Percentiles rank a stretch among this genome's conserved stretches.
Evolutionary conservation across 1,140 invertebrate genomes (phyloP).

Genomic region (Drosophila lacertosa): DNA sequence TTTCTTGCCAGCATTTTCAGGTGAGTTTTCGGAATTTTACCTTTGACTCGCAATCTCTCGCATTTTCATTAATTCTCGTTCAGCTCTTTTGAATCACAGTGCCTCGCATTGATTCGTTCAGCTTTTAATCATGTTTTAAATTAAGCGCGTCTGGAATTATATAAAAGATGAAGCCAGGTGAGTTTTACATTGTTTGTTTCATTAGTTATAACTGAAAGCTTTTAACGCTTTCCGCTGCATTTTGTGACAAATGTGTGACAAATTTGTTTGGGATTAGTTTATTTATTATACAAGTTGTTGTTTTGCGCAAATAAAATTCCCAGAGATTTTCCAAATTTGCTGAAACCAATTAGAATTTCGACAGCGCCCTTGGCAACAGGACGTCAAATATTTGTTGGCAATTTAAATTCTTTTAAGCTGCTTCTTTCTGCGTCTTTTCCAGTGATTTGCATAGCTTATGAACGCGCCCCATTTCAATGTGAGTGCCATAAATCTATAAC

Average conservation of each 20-base stretch:
- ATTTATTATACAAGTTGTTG: not conserved
- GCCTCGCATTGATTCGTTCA: not conserved
- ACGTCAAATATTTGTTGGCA: constrained; percentile 60
- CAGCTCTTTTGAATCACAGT: not conserved
- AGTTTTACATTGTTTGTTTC: no score
- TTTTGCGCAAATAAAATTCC: not conserved
- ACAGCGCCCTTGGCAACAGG: constrained; percentile 20
- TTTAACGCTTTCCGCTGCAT: no score
- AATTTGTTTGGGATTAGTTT: no score
- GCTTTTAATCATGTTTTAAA: no score
- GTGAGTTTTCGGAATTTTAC: no score
- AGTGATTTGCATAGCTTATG: constrained; percentile 59
- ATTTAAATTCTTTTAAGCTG: constrained; percentile 55
- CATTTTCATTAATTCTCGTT: not conserved
- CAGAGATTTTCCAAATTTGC: not conserved
- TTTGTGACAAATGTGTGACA: no score
- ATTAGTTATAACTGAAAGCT: no score
- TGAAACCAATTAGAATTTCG: constrained; percentile 45
- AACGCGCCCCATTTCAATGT: constrained; percentile 55
- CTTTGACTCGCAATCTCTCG: not conserved
- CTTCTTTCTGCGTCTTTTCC: constrained; percentile 5
- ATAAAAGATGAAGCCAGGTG: no score
- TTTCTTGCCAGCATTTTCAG: not conserved
- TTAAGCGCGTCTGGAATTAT: no score
- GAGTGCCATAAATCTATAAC: constrained; percentile 69